Evolutionary conservation across 2,888 invertebrate genomes (phyloP).

Genomic region (Drosophila maculinotata): DNA sequence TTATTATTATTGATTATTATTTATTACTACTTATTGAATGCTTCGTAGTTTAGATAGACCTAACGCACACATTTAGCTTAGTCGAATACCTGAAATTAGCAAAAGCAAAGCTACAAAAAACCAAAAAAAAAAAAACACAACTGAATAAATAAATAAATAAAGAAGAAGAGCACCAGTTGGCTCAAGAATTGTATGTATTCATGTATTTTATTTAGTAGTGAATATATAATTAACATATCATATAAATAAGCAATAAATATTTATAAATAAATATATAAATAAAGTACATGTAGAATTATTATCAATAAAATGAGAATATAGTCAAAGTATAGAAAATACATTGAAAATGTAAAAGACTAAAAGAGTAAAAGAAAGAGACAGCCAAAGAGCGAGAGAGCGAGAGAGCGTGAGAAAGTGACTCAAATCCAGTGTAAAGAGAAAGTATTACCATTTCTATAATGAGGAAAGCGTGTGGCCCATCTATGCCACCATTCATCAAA

Average conservation of each 20-base stretch:
- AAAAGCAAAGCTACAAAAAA: conserved; percentile 78
- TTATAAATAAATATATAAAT: conserved; percentile 48
- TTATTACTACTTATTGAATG: conserved; percentile 54
- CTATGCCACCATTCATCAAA: conserved; percentile 35
- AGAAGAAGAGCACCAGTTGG: conserved; percentile 43
- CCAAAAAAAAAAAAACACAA: conserved; percentile 68
- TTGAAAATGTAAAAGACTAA: conserved; percentile 2
- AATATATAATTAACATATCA: conserved; percentile 59
- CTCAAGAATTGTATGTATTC: conserved; percentile 48
- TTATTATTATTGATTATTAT: conserved; percentile 42
- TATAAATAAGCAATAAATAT: conserved; percentile 49
- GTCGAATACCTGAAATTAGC: conserved; percentile 63
- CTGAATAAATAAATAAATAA: conserved; percentile 54
- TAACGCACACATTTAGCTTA: conserved; percentile 70
- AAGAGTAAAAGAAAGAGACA: conserved; percentile 3
- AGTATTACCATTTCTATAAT: conserved; percentile 22
- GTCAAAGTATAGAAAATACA: conserved; percentile 9
- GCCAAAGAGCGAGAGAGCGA: neutral
- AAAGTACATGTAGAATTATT: conserved; percentile 27
- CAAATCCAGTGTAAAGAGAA: conserved; percentile 22
- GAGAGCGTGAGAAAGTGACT: conserved; percentile 1
- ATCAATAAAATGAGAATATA: conserved; percentile 21
- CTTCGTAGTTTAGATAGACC: conserved; percentile 48
- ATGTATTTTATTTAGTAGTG: conserved; percentile 54
- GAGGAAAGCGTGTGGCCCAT: conserved; percentile 28